A percentile compares a stretch with the other conserved stretches of the same genome.
Conservation (phyloP, 2,797 vertebrate genomes). For the Sebastes alutus region DNA sequence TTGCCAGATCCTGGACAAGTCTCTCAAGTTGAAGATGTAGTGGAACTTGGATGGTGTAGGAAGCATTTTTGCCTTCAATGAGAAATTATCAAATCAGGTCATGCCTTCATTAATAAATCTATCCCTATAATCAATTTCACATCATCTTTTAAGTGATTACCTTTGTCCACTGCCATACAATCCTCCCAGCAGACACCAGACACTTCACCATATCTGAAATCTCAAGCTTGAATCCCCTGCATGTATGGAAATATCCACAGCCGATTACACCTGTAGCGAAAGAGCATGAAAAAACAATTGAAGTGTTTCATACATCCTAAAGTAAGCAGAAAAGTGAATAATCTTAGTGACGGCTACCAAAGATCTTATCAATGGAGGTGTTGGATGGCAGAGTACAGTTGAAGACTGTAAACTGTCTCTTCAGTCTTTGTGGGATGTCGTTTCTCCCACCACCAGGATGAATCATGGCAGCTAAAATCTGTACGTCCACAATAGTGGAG, state of each 20-base stretch:
- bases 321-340: constrained; percentile 1
- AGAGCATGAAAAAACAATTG: neutral
- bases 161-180: constrained; percentile 90
- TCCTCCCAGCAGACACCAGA: constrained; percentile 86
- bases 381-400: constrained; percentile 90
- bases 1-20: constrained; percentile 91
- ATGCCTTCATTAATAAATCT: constrained; percentile 3
- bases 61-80: constrained; percentile 83
- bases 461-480: constrained; percentile 92
- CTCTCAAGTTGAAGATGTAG: constrained; percentile 90
- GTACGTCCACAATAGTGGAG: constrained; percentile 85
- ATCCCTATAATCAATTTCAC: neutral
- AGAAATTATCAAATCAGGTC: constrained; percentile 64
- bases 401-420: constrained; percentile 90
- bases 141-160: constrained; percentile 20
- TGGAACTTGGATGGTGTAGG: constrained; percentile 91
- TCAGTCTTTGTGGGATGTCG: constrained; percentile 90
- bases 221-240: constrained; percentile 81
- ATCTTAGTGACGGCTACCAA: constrained; percentile 77
- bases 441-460: constrained; percentile 91
- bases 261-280: constrained; percentile 84
- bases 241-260: constrained; percentile 82
- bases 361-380: constrained; percentile 90
- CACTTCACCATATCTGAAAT: constrained; percentile 71
- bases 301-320: neutral